Evolutionary conservation across 2,888 invertebrate genomes (phyloP).

Genomic region (Apodemia hepburni): DNA sequence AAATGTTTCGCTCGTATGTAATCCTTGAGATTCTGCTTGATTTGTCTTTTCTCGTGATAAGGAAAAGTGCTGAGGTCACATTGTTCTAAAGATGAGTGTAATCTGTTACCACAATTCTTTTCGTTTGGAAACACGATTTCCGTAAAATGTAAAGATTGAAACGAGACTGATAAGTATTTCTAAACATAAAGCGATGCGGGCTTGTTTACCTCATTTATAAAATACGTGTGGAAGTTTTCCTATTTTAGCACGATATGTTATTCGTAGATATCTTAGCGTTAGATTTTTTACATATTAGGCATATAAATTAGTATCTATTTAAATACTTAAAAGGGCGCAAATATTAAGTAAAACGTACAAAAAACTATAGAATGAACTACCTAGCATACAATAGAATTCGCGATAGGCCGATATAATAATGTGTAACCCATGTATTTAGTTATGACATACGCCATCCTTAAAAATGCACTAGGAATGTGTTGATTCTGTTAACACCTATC

Average conservation of each 20-base stretch:
- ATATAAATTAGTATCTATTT: too few relatives aligned
- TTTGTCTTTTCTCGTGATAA: conserved; percentile 61
- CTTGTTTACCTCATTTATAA: neutral
- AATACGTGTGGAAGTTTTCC: neutral
- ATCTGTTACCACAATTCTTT: conserved; percentile 10
- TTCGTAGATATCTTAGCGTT: too few relatives aligned
- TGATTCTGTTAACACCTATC: too few relatives aligned
- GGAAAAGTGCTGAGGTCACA: conserved; percentile 20
- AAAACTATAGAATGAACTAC: too few relatives aligned
- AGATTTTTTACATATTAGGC: too few relatives aligned
- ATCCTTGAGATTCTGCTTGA: conserved; percentile 61
- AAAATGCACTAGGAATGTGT: too few relatives aligned
- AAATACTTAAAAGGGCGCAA: too few relatives aligned
- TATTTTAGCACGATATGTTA: neutral
- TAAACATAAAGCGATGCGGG: conserved; percentile 9
- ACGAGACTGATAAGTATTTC: conserved; percentile 9
- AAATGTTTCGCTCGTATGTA: conserved; percentile 67
- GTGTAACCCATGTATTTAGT: too few relatives aligned
- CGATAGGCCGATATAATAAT: too few relatives aligned
- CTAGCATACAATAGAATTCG: too few relatives aligned
- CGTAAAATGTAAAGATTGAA: conserved; percentile 24
- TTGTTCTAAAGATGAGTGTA: conserved; percentile 12
- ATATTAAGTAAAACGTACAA: too few relatives aligned
- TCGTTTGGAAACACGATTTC: conserved; percentile 13
- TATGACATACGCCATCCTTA: too few relatives aligned